These are phyloP conservation scores for Nothocercus julius DNA, from an alignment of 2,113 vertebrate species.

Conservation along the genomic window DNA sequence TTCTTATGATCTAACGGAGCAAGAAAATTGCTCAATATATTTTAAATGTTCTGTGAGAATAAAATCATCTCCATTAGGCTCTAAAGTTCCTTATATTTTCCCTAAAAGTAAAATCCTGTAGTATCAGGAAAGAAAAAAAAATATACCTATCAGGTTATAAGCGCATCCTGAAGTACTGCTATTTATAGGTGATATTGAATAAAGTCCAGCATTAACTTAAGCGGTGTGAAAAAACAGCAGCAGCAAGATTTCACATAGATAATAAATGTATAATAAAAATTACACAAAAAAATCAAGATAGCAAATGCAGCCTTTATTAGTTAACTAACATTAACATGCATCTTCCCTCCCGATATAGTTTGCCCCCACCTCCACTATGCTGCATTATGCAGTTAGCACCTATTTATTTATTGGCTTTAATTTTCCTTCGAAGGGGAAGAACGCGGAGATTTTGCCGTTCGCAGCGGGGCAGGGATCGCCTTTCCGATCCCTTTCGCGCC, in stretches of 20 bases:
- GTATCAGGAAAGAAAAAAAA: conserved; percentile 13
- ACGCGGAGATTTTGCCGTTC: not conserved
- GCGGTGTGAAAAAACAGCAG: not conserved
- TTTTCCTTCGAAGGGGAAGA: not conserved
- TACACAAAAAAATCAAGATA: not conserved
- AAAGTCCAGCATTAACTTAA: not conserved
- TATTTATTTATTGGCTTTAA: not conserved
- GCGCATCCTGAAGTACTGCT: not conserved
- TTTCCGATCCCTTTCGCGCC: not conserved
- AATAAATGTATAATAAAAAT: too few relatives aligned
- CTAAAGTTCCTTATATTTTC: not conserved
- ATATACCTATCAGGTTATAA: conserved; percentile 14
- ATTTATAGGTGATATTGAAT: not conserved
- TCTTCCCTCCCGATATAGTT: not conserved
- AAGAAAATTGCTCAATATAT: not conserved
- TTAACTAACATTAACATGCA: not conserved
- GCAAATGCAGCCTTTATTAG: fast-evolving
- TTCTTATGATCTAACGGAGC: not conserved
- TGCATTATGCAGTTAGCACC: fast-evolving
- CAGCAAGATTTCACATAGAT: not conserved
- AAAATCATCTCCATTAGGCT: not conserved
- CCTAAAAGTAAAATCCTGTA: not conserved
- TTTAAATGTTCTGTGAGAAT: not conserved
- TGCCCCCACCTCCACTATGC: not conserved
- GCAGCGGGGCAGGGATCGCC: not conserved